phyloP scores from a whole-genome alignment of 2,888 invertebrate genomes.

The Meghimatium bilineatum region DNA sequence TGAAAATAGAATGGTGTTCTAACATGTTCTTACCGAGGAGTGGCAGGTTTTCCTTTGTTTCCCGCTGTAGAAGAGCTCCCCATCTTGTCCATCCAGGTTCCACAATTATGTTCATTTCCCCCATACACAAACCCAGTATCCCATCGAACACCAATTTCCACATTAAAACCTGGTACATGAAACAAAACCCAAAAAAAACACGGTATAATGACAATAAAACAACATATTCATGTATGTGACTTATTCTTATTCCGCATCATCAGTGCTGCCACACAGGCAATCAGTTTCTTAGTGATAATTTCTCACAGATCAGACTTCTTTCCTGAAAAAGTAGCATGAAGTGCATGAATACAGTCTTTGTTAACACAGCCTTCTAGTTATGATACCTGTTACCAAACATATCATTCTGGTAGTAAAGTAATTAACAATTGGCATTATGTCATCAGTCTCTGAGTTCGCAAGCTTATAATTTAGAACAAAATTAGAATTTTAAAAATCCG shows the following conservation, averaged over 20 bases:
- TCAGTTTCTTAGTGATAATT: neutral
- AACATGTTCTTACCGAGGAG: conserved; percentile 83
- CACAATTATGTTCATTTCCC: conserved; percentile 96
- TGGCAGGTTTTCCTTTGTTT: conserved; percentile 93
- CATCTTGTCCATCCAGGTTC: conserved; percentile 99
- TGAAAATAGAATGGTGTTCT: neutral
- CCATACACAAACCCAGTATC: conserved; percentile 96
- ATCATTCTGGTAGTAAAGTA: too few species aligned
- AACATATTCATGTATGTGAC: neutral
- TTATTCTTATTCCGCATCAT: neutral
- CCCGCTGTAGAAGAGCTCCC: conserved; percentile 94
- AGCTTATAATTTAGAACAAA: too few species aligned
- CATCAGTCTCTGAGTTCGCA: too few species aligned
- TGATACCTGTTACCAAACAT: too few species aligned
- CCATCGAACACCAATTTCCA: conserved; percentile 91
- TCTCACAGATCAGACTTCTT: neutral
- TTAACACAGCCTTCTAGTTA: too few species aligned
- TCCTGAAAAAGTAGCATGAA: too few species aligned
- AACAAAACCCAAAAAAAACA: neutral
- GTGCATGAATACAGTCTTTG: too few species aligned
- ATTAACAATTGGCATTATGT: too few species aligned
- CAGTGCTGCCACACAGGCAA: too few species aligned
- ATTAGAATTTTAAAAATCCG: too few species aligned
- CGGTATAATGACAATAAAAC: neutral
- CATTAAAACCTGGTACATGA: conserved; percentile 85